Conservation (phyloP, 1,140 invertebrate species). For the Drosophila sulfurigaster region DNA sequence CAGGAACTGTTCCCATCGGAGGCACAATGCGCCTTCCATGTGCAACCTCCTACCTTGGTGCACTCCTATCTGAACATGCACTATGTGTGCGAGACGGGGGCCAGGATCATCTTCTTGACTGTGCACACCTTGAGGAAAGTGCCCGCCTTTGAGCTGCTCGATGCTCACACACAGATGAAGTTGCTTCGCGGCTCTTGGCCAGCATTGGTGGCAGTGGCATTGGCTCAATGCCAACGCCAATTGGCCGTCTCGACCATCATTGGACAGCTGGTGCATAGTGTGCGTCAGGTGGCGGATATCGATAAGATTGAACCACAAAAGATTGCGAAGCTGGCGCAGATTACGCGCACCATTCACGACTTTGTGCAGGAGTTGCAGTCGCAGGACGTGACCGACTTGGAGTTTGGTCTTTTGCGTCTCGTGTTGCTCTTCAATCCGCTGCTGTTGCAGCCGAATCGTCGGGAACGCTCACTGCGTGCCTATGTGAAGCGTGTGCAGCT, state of each 20-base stretch:
- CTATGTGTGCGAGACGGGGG: slow-evolving; percentile 96
- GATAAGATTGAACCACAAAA: slow-evolving; percentile 90
- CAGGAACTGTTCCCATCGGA: slow-evolving; percentile 89
- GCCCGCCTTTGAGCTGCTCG: slow-evolving; percentile 92
- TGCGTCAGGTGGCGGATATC: slow-evolving; percentile 86
- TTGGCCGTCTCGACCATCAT: slow-evolving; percentile 93
- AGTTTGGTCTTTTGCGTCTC: slow-evolving; percentile 95
- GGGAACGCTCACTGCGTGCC: slow-evolving; percentile 63
- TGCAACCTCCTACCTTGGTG: slow-evolving; percentile 93
- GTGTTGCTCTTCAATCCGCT: slow-evolving; percentile 89
- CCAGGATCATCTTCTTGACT: slow-evolving; percentile 93
- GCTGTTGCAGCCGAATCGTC: slow-evolving; percentile 61
- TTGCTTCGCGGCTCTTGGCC: slow-evolving; percentile 95
- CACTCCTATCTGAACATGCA: slow-evolving; percentile 94
- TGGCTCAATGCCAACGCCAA: slow-evolving; percentile 93
- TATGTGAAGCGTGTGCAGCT: slow-evolving; percentile 77
- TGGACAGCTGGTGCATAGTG: slow-evolving; percentile 90
- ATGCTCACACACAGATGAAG: slow-evolving; percentile 93
- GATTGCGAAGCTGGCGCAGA: slow-evolving; percentile 92
- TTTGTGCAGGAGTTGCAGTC: slow-evolving; percentile 91
- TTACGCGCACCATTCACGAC: slow-evolving; percentile 92
- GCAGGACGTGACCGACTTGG: slow-evolving; percentile 91
- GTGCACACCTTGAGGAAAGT: slow-evolving; percentile 95
- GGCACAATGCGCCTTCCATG: slow-evolving; percentile 90
- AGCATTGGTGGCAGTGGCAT: slow-evolving; percentile 95